Evolutionary conservation across 2,113 vertebrate genomes (phyloP).

Genomic region (Pseudopipra pipra): DNA sequence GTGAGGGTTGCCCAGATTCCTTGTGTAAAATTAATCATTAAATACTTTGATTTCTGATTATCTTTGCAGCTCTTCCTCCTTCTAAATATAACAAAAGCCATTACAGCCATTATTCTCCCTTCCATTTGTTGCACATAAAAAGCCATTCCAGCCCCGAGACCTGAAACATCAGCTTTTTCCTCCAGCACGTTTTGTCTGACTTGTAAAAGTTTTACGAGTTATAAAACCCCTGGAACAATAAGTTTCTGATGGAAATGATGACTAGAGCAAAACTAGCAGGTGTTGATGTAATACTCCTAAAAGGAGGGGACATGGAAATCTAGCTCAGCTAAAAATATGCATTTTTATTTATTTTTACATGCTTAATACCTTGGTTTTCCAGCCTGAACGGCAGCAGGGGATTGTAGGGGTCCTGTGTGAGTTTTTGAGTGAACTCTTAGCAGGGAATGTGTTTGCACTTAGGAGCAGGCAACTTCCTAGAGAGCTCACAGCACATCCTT

Average conservation of each 20-base stretch:
- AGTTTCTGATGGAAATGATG: constrained; percentile 37
- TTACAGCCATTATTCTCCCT: background rate
- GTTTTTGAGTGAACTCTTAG: background rate
- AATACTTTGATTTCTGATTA: constrained; percentile 2
- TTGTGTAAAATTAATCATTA: background rate
- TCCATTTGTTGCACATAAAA: constrained; percentile 21
- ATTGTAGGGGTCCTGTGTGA: background rate
- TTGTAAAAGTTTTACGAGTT: constrained; percentile 21
- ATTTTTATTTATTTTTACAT: background rate
- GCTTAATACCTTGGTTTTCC: background rate
- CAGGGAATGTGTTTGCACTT: constrained; percentile 38
- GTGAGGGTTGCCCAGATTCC: background rate
- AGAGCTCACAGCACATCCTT: background rate
- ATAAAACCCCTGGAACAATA: constrained; percentile 32
- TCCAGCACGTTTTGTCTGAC: constrained; percentile 1
- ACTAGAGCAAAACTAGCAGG: constrained; percentile 34
- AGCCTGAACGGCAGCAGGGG: background rate
- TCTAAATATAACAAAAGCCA: background rate
- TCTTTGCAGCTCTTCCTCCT: constrained; percentile 7
- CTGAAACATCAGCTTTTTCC: constrained; percentile 27
- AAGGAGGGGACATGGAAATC: background rate
- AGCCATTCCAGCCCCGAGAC: background rate
- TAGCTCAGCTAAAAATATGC: background rate
- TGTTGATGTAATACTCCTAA: background rate
- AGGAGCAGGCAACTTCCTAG: background rate